phyloP scores from a whole-genome alignment of 1,140 invertebrate species.

The Mylabris phalerata region DNA sequence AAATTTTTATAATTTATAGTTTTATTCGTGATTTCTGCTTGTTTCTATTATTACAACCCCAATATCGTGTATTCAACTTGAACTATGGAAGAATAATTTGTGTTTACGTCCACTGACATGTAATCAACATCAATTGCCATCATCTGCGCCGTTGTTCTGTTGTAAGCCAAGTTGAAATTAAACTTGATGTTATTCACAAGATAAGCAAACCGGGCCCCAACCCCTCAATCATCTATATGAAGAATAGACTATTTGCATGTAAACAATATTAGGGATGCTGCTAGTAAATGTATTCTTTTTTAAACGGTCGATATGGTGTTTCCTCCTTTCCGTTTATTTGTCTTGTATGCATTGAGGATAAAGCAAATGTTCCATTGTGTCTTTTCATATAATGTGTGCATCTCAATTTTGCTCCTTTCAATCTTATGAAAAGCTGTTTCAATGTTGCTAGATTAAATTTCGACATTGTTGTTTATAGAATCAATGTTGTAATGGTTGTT shows the following conservation, averaged over 20 bases:
- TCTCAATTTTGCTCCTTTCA: background rate
- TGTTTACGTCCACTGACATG: background rate
- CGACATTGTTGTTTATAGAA: conserved; percentile 11
- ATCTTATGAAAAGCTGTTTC: conserved; percentile 12
- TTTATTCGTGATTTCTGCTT: no score
- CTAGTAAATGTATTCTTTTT: conserved; percentile 10
- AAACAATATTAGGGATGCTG: conserved; percentile 13
- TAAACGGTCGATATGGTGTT: conserved; percentile 15
- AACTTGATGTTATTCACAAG: conserved; percentile 5
- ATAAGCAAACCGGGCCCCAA: no score
- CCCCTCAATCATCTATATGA: background rate
- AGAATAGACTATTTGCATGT: conserved; percentile 14
- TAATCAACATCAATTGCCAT: conserved; percentile 13
- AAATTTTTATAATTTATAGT: no score
- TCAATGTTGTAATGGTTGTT: conserved; percentile 2
- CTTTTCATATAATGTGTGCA: no score
- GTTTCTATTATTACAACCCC: no score
- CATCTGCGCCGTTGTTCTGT: background rate
- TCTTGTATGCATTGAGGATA: background rate
- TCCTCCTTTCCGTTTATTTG: background rate
- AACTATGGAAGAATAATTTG: no score
- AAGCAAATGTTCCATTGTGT: conserved; percentile 10
- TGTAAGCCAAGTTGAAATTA: conserved; percentile 3
- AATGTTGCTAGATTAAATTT: conserved; percentile 15
- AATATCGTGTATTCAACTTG: no score